Evolutionary conservation across 1,140 invertebrate genomes (phyloP).

Genomic region (Drosophila cardini): DNA sequence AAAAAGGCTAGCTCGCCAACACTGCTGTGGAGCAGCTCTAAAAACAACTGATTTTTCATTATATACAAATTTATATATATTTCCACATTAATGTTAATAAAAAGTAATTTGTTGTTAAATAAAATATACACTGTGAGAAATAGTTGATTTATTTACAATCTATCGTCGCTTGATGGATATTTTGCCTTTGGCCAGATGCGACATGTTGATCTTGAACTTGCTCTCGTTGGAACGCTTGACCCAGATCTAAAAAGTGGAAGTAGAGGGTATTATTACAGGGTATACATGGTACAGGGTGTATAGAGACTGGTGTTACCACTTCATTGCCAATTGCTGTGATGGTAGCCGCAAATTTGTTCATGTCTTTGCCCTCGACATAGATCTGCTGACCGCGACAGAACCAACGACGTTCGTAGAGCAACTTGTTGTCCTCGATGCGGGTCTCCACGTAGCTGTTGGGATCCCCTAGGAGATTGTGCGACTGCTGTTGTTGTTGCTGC

Average conservation of each 20-base stretch:
- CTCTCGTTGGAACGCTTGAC: constrained; percentile 93
- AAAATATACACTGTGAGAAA: neutral
- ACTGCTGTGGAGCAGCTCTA: neutral
- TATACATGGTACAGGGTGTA: too few species aligned
- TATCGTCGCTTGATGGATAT: constrained; percentile 92
- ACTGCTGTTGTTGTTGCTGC: constrained; percentile 3
- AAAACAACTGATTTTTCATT: constrained; percentile 20
- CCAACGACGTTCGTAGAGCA: constrained; percentile 97
- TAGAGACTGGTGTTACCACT: constrained; percentile 88
- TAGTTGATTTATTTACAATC: constrained; percentile 11
- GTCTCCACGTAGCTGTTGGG: constrained; percentile 88
- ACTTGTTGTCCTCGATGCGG: constrained; percentile 96
- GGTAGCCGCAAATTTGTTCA: constrained; percentile 92
- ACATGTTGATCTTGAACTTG: constrained; percentile 93
- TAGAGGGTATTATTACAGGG: neutral
- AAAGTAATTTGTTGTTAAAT: neutral
- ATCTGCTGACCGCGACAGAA: constrained; percentile 97
- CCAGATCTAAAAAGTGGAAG: constrained; percentile 90
- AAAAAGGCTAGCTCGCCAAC: too few species aligned
- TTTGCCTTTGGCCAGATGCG: constrained; percentile 94
- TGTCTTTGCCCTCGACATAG: constrained; percentile 94
- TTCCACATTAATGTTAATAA: neutral
- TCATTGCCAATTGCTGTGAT: constrained; percentile 95
- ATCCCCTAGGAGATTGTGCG: constrained; percentile 60
- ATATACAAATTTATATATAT: constrained; percentile 43